Conservation (phyloP, 2,113 vertebrate genomes). For the Tringa solitaria region DNA sequence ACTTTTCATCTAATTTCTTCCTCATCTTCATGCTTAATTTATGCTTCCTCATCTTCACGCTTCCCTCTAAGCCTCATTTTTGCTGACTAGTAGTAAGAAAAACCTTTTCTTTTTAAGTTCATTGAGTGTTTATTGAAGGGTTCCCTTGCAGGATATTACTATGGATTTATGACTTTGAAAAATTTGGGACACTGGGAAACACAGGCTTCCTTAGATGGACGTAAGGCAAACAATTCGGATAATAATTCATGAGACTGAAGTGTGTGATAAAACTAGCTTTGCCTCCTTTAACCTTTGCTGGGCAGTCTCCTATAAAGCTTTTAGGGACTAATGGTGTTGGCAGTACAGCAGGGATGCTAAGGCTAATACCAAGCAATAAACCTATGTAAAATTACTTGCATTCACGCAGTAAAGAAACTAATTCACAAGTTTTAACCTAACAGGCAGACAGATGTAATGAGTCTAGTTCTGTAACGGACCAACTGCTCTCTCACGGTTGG, state of each 20-base stretch:
- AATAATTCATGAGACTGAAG: neutral
- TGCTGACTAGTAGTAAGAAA: neutral
- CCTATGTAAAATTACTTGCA: constrained; percentile 5
- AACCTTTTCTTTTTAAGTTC: neutral
- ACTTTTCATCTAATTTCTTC: neutral
- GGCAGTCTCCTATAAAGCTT: neutral
- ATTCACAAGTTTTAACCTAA: constrained; percentile 52
- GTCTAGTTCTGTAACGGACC: constrained; percentile 21
- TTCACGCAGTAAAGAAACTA: constrained; percentile 46
- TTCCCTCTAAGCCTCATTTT: neutral
- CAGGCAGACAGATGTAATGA: constrained; percentile 49
- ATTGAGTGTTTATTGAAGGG: neutral
- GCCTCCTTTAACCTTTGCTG: neutral
- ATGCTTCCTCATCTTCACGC: neutral
- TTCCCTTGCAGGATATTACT: neutral
- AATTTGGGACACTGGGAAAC: neutral
- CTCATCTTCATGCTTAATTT: neutral
- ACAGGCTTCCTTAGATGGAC: neutral
- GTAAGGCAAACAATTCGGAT: neutral
- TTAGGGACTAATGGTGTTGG: neutral
- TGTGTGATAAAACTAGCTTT: neutral
- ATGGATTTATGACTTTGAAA: neutral
- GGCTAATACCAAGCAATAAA: neutral
- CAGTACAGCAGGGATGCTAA: neutral
- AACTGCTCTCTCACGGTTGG: constrained; percentile 61